Conservation (phyloP, 2,888 invertebrate species). For the Chymomyza fuscimana region DNA sequence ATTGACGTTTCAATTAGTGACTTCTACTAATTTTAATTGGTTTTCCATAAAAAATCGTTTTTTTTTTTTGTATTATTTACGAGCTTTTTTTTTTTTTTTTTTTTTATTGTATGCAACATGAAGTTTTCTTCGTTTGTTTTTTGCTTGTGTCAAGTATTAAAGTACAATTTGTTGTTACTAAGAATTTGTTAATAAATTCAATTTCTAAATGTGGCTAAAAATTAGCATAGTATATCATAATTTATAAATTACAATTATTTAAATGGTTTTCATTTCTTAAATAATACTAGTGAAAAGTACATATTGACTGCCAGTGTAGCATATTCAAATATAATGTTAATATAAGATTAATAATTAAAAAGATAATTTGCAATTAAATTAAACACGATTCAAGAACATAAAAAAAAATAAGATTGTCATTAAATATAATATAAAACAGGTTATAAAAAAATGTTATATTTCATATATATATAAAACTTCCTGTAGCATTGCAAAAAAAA, state of each 20-base stretch:
- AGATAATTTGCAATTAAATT: constrained; percentile 20
- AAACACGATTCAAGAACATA: constrained; percentile 12
- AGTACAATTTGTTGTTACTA: constrained; percentile 44
- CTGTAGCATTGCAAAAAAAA: constrained; percentile 12
- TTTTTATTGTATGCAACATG: constrained; percentile 30
- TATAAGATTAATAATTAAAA: constrained; percentile 27
- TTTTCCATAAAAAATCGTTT: no score
- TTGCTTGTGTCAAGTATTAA: constrained; percentile 3
- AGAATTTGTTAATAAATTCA: constrained; percentile 54
- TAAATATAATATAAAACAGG: neutral
- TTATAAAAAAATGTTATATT: neutral
- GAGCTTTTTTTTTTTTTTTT: no score
- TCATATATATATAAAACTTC: no score
- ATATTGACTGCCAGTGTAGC: constrained; percentile 23
- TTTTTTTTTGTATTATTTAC: no score
- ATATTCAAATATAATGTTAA: constrained; percentile 21
- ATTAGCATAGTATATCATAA: constrained; percentile 30
- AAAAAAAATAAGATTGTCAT: neutral
- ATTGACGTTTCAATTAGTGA: no score
- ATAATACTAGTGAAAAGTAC: constrained; percentile 47
- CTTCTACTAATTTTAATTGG: no score
- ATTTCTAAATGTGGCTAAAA: constrained; percentile 60
- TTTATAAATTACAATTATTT: constrained; percentile 31
- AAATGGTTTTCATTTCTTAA: constrained; percentile 41
- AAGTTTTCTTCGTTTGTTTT: constrained; percentile 4